Evolutionary conservation across 2,797 vertebrate genomes (phyloP).

Genomic region (Propithecus deckenii): DNA sequence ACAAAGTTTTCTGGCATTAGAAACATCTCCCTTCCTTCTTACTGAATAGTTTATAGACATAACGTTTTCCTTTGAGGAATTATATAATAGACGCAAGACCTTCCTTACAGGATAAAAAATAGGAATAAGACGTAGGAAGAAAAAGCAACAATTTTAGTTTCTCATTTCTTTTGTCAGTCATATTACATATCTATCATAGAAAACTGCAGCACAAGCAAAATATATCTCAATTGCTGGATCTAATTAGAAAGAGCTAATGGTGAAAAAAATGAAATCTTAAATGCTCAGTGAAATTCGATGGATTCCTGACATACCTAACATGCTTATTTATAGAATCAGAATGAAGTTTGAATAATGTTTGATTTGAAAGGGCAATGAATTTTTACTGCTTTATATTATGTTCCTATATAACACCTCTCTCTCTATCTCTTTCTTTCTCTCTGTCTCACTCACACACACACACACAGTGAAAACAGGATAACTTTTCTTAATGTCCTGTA

Average conservation of each 20-base stretch:
- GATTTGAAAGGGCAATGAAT: not conserved
- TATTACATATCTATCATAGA: conserved; percentile 1
- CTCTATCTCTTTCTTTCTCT: not conserved
- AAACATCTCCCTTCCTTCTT: not conserved
- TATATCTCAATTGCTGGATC: conserved; percentile 23
- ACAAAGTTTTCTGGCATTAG: not conserved
- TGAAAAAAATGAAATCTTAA: not conserved
- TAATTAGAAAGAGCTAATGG: conserved; percentile 37
- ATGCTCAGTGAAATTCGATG: not conserved
- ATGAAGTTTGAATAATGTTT: conserved; percentile 16
- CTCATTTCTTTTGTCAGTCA: conserved; percentile 43
- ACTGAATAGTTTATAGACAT: not conserved
- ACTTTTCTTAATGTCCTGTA: not conserved
- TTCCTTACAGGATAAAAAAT: not conserved
- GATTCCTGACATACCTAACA: conserved; percentile 9
- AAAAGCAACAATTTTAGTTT: conserved; percentile 17
- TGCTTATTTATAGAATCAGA: conserved; percentile 53
- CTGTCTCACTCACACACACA: not conserved
- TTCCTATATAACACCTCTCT: not conserved
- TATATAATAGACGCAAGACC: not conserved
- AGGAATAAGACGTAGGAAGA: not conserved
- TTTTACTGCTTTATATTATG: conserved; percentile 5
- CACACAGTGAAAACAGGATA: not conserved
- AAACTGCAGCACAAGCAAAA: conserved; percentile 27
- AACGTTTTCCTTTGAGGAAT: not conserved